These are phyloP conservation scores for Hypothenemus hampei DNA, from an alignment of 1,140 invertebrate genomes.

Conservation along the genomic window DNA sequence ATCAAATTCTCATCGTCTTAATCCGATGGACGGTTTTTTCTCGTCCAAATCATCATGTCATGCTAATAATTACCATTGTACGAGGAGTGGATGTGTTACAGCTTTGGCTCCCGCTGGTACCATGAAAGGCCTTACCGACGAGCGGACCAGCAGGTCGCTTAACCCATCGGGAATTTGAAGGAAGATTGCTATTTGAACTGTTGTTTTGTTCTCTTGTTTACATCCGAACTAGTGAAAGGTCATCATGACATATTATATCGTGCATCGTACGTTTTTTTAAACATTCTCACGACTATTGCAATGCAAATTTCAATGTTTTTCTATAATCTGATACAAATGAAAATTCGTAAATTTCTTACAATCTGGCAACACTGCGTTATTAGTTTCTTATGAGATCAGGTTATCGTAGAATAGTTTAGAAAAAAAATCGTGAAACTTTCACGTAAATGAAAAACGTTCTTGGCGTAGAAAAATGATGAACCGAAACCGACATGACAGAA, in stretches of 20 bases:
- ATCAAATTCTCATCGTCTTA: constrained; percentile 35
- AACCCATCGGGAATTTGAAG: constrained; percentile 22
- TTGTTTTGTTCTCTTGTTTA: constrained; percentile 28
- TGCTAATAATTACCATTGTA: constrained; percentile 41
- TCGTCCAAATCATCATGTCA: constrained; percentile 35
- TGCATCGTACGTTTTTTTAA: no score
- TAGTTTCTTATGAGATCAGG: no score
- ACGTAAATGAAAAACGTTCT: constrained; percentile 6
- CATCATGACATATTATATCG: constrained; percentile 21
- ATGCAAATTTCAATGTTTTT: no score
- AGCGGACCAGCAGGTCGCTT: constrained; percentile 22
- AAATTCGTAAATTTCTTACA: no score
- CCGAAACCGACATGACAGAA: constrained; percentile 15
- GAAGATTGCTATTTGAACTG: constrained; percentile 26
- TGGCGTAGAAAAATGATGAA: constrained; percentile 19
- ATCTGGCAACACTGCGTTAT: no score
- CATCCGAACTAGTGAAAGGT: constrained; percentile 23
- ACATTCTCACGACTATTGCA: no score
- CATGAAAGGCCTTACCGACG: constrained; percentile 19
- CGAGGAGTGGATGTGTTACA: constrained; percentile 36
- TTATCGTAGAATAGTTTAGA: no score
- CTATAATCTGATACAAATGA: no score
- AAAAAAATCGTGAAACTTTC: constrained; percentile 15
- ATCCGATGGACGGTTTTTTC: constrained; percentile 29
- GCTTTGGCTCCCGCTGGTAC: constrained; percentile 33